These are phyloP conservation scores for Amphilophus citrinellus DNA, from an alignment of 2,113 vertebrate genomes.

Conservation along the genomic window DNA sequence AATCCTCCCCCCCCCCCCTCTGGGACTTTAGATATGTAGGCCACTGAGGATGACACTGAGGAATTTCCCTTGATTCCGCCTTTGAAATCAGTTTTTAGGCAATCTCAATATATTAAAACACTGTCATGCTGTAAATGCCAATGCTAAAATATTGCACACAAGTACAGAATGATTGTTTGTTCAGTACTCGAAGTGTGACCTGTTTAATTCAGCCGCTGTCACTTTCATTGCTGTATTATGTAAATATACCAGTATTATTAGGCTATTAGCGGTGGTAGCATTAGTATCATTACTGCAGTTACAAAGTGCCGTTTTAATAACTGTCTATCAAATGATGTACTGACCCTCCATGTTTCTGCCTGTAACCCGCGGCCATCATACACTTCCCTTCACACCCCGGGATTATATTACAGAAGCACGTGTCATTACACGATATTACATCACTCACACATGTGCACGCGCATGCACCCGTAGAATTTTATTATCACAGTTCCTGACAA, in stretches of 20 bases:
- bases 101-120: background rate
- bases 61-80: conserved; percentile 45
- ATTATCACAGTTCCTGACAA: background rate
- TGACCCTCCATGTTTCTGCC: conserved; percentile 32
- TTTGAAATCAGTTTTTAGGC: conserved; percentile 17
- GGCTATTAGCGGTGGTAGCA: background rate
- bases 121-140: background rate
- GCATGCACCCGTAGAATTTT: background rate
- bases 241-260: background rate
- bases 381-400: conserved; percentile 39
- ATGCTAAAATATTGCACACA: background rate
- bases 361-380: conserved; percentile 15
- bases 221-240: background rate
- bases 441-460: background rate
- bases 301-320: conserved; percentile 56
- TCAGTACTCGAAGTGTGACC: background rate
- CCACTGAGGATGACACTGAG: conserved; percentile 52
- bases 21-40: conserved; percentile 42
- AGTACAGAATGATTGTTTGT: background rate
- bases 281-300: background rate
- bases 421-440: conserved; percentile 38
- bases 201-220: background rate
- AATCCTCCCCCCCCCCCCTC: conserved; percentile 32
- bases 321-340: conserved; percentile 43
- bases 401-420: conserved; percentile 55